These are phyloP conservation scores for Xylocopa sonorina DNA, from an alignment of 1,140 invertebrate species.

Conservation along the genomic window DNA sequence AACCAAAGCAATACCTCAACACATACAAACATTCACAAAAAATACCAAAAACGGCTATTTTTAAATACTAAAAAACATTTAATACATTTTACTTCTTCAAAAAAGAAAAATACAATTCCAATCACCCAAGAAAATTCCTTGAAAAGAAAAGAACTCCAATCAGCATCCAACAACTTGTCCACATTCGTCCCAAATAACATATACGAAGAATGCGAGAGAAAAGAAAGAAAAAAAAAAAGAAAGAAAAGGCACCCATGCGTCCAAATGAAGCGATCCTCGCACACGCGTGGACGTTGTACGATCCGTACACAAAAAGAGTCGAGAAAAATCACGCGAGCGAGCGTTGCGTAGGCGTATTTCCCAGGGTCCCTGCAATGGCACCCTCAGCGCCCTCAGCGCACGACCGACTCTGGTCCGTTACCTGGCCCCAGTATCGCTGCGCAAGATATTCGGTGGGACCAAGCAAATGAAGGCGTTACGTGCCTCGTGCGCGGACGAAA, in stretches of 20 bases:
- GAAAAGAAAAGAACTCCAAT: too few relatives aligned
- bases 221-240: neutral
- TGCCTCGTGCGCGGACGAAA: conserved; percentile 1
- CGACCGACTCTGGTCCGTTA: neutral
- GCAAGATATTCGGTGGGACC: conserved; percentile 37
- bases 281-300: neutral
- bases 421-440: neutral
- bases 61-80: too few relatives aligned
- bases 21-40: too few relatives aligned
- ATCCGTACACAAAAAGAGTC: neutral
- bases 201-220: neutral
- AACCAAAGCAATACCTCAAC: too few relatives aligned
- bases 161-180: too few relatives aligned
- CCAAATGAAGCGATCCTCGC: neutral
- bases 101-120: too few relatives aligned
- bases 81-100: too few relatives aligned
- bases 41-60: too few relatives aligned
- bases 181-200: too few relatives aligned
- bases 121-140: too few relatives aligned
- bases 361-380: conserved; percentile 29
- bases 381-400: conserved; percentile 9
- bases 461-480: conserved; percentile 45
- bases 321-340: neutral
- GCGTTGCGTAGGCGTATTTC: conserved; percentile 33
- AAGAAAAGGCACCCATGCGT: neutral